Evolutionary conservation across 2,113 vertebrate species (phyloP).

Genomic region (Dipodomys merriami): DNA sequence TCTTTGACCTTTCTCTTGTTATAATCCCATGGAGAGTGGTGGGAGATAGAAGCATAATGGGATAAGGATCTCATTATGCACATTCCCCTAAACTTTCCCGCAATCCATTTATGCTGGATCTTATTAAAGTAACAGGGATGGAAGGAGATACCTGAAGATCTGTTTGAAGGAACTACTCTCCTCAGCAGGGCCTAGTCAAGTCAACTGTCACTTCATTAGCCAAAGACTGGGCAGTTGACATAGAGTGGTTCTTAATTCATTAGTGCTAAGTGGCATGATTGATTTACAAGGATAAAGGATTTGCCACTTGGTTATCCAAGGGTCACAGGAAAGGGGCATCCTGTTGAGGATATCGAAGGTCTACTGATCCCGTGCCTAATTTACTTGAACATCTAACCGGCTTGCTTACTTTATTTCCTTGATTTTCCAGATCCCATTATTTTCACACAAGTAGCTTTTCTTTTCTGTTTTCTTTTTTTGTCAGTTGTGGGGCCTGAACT

Average conservation of each 20-base stretch:
- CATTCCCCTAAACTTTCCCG: background rate
- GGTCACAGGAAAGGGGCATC: background rate
- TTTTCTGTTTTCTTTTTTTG: no score
- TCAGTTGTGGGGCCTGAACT: no score
- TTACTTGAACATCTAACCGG: background rate
- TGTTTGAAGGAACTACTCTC: background rate
- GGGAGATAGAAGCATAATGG: background rate
- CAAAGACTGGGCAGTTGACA: slow-evolving; percentile 58
- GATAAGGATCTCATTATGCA: background rate
- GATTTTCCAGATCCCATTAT: background rate
- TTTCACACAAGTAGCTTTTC: slow-evolving; percentile 10
- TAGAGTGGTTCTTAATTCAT: slow-evolving; percentile 51
- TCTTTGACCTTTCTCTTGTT: slow-evolving; percentile 36
- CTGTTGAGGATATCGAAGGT: background rate
- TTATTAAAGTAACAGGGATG: slow-evolving; percentile 42
- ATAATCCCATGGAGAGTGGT: background rate
- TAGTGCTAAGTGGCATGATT: slow-evolving; percentile 54
- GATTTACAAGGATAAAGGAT: slow-evolving; percentile 62
- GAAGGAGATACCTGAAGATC: background rate
- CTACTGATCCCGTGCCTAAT: background rate
- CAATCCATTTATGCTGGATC: background rate
- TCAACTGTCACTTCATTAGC: slow-evolving; percentile 33
- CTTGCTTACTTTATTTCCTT: background rate
- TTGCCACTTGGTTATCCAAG: background rate
- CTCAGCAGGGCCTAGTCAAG: background rate